Percentiles rank a stretch among this genome's conserved stretches.
phyloP scores from a whole-genome alignment of 2,797 vertebrate genomes.

The Botia kubotai region DNA sequence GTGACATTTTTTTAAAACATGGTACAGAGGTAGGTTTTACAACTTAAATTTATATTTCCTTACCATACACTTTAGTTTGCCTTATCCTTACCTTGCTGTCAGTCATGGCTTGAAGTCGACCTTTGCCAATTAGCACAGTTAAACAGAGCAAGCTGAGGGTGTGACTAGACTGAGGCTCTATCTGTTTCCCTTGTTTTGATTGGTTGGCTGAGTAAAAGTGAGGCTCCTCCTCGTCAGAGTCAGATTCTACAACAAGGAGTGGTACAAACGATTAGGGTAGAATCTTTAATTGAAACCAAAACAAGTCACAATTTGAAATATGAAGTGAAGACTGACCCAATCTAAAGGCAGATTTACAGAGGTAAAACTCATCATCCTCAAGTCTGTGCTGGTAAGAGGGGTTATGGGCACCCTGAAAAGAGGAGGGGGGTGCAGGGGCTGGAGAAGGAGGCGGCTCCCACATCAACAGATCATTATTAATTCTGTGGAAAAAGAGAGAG shows the following conservation, averaged over 20 bases:
- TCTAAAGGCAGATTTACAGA: conserved; percentile 89
- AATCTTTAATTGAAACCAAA: conserved; percentile 5
- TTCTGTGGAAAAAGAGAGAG: conserved; percentile 69
- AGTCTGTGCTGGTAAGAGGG: conserved; percentile 58
- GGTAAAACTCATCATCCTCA: conserved; percentile 80
- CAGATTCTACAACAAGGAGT: conserved; percentile 80
- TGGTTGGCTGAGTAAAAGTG: conserved; percentile 80
- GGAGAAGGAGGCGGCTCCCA: conserved; percentile 85
- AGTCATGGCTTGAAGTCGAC: conserved; percentile 85
- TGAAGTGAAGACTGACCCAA: conserved; percentile 76
- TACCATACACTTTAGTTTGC: background rate
- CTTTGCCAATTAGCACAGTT: conserved; percentile 83
- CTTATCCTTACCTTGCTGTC: conserved; percentile 81
- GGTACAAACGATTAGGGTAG: background rate
- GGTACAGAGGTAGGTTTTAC: no score
- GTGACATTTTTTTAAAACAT: background rate
- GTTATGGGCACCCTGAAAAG: conserved; percentile 46
- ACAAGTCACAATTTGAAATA: background rate
- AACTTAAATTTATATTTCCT: background rate
- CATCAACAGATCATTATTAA: conserved; percentile 94
- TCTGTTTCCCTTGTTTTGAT: conserved; percentile 63
- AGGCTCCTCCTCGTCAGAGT: conserved; percentile 90
- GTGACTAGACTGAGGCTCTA: conserved; percentile 70
- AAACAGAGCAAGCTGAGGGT: conserved; percentile 83
- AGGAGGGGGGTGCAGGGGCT: conserved; percentile 66